These are phyloP conservation scores for Papilio dardanus DNA, from an alignment of 1,140 invertebrate species.

Conservation along the genomic window DNA sequence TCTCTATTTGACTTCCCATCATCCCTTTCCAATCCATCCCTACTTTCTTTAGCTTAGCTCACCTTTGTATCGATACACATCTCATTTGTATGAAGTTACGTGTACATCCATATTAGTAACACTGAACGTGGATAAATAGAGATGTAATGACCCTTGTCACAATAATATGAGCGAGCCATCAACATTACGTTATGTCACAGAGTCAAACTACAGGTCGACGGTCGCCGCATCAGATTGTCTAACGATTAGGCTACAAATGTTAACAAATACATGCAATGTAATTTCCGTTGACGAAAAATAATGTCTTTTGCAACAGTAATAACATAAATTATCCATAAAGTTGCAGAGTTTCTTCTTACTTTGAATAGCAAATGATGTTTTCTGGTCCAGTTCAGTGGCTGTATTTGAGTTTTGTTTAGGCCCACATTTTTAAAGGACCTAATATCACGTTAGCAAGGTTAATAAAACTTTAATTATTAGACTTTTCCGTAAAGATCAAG, in stretches of 20 bases:
- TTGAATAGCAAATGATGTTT: neutral
- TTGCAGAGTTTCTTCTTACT: neutral
- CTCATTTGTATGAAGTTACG: neutral
- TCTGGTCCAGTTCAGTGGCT: neutral
- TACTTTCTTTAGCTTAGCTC: no score
- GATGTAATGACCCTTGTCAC: conserved; percentile 12
- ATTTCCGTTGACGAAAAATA: conserved; percentile 6
- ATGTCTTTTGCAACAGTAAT: conserved; percentile 5
- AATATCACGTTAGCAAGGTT: neutral
- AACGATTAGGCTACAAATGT: neutral
- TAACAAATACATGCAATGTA: conserved; percentile 19
- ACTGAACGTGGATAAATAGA: conserved; percentile 11
- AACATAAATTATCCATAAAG: neutral
- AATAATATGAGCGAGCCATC: conserved; percentile 42
- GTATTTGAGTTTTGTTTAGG: neutral
- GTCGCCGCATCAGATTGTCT: neutral
- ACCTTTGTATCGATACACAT: no score
- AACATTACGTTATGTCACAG: conserved; percentile 44
- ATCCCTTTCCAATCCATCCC: no score
- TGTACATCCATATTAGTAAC: neutral
- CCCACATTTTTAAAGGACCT: neutral
- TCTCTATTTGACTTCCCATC: no score
- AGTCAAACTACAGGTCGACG: conserved; percentile 23
- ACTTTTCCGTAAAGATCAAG: neutral
- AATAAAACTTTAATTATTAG: neutral